Base-by-base conservation (phyloP, 1,140 invertebrate species). In the Neelides sp. region DNA sequence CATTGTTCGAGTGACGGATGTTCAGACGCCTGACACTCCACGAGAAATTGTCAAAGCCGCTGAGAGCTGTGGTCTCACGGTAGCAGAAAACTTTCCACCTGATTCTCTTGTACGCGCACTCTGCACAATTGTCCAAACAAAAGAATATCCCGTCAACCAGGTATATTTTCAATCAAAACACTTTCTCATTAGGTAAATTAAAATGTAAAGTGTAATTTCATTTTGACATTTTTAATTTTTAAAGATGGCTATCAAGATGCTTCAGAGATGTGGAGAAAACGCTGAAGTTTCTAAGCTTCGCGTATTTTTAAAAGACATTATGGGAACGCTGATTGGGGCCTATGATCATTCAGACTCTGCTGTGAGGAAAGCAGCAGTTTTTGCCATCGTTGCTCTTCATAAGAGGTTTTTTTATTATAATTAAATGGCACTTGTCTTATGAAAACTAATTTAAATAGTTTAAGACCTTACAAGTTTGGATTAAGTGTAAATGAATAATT, bases 341-440 rank as follows among this genome's bases (percentile, higher is more conserved):
- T 61, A 61, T 36, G 59, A 61, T 45, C 59, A 61, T 51, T 55
- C 55, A 13, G 59, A 61, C 30, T 61, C 59, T 4, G 59, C 59
- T 15, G 59, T 61, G 12, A 45, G 59, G 24, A 61, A 61, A 53
- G 55, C 59, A 22, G 59, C 59, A 13, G 59, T 61, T 12, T 61
- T 61, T 41, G 55, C 59, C 7, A 61, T 61, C 20, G 59, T 61
- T 30, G 52, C 59, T 46, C 50, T 57, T 39, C 52, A 61, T 50
- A 23, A 44, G 30, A 49, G 54, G 58, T 45, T 45, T 39, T 45
- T 43, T 48, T 3, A 8, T 27, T 51, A 19, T 4, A 36, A 36
- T 49, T 54, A 50, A 41, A 34, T 59, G 23, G 52, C 50, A 41
- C 30, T 28, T 8, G 8, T n/a, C n/a, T n/a, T 34, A 8, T 10